Conservation (phyloP, 2,113 vertebrate genomes). For the Zapornia atra region DNA sequence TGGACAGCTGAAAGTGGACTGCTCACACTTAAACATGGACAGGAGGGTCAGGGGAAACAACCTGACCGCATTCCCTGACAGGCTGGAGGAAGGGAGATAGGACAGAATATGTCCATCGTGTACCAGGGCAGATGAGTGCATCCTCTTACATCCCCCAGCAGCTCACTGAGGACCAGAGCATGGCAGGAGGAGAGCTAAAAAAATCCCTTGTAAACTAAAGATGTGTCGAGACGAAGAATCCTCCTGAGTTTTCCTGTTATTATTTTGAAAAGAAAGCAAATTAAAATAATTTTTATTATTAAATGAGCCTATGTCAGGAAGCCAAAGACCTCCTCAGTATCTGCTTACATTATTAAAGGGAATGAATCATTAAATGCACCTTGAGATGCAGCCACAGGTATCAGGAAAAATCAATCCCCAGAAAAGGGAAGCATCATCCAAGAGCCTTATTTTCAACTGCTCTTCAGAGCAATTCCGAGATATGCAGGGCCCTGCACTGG, state of each 20-base stretch:
- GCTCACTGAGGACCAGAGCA: accelerated
- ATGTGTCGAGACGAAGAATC: background rate
- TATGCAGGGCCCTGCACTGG: background rate
- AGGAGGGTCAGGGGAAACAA: background rate
- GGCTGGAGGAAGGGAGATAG: background rate
- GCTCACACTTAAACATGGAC: accelerated
- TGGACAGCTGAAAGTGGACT: background rate
- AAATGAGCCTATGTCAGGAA: background rate
- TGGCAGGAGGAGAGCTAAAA: background rate
- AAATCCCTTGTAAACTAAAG: background rate
- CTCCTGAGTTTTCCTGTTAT: background rate
- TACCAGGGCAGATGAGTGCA: background rate
- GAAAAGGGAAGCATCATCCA: background rate
- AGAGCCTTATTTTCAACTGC: background rate
- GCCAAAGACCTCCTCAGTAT: constrained; percentile 4
- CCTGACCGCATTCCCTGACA: background rate
- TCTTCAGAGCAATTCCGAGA: background rate
- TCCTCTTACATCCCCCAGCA: background rate
- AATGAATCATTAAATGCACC: constrained; percentile 25
- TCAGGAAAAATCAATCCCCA: background rate
- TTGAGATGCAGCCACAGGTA: background rate
- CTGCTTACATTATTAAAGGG: constrained; percentile 43
- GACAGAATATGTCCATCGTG: background rate
- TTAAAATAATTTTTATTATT: background rate
- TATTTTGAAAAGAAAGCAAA: constrained; percentile 23